Evolutionary conservation across 2,113 vertebrate species (phyloP), one percentile per base, ranked within the genome.

Genomic region (Danionella cerebrum): DNA sequence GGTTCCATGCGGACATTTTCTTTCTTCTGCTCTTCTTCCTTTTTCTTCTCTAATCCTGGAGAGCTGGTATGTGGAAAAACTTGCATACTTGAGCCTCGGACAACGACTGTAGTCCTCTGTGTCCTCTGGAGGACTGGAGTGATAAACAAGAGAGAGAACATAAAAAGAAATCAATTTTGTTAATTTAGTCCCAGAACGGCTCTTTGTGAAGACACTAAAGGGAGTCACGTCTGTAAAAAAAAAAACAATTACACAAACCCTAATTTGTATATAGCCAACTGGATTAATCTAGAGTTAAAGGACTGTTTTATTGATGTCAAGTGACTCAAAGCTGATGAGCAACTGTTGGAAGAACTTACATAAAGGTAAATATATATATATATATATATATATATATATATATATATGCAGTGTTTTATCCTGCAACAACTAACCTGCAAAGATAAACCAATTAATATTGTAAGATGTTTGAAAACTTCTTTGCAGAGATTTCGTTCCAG

Each of bases 21-120:
- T 45, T 86, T 82, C 73, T 80, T 85, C 67, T 75, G 73, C n/a
- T 85, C 83, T 65, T 83, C 82, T 50, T 87, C 82, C 65, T 86
- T 84, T 70, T 83, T 83, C 33, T 74, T 81, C 72, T 84, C 80
- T 45, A 78, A 72, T 65, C 69, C 57, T 4, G 69, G 63, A 13
- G 64, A 89, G 11, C 78, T 73, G 7, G 60, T 62, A 36, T 14
- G 42, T 22, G 41, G 64, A 21, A 24, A 22, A 36, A 67, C 24
- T 12, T 33, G 73, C 13, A 67, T 22, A 4, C 57, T 38, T 1
- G 62, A 27, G 39, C 75, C 79, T 12, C 74, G 73, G 48, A 83
- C 74, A 1, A 75, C 75, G 1, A 72, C 78, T 47, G 82, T 73
- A 3, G 73, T 77, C 3, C 83, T 76, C 75, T 84, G 85, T 22